phyloP scores from a whole-genome alignment of 2,113 vertebrate species.

The Formicarius rufipectus region DNA sequence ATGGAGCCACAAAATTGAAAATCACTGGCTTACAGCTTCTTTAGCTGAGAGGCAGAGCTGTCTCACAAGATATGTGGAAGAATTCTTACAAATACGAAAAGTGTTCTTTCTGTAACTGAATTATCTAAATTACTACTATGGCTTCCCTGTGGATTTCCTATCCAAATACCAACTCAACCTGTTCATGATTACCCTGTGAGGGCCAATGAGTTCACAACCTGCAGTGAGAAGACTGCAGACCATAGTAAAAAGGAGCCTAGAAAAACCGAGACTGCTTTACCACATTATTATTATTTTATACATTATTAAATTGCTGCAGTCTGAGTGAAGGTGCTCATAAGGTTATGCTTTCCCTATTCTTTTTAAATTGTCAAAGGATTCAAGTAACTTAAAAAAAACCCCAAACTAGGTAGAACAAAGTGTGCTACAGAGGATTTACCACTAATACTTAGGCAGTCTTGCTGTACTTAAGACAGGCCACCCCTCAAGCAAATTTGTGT shows the following conservation, averaged over 20 bases:
- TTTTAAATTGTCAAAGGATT: not conserved
- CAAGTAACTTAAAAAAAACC: not conserved
- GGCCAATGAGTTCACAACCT: not conserved
- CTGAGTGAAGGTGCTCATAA: not conserved
- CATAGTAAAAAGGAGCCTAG: not conserved
- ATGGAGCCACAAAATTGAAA: not conserved
- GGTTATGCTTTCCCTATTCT: not conserved
- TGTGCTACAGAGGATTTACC: not conserved
- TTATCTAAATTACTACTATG: not conserved
- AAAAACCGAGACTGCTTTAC: not conserved
- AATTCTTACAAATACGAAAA: not conserved
- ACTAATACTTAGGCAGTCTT: not conserved
- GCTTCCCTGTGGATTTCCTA: constrained; percentile 5
- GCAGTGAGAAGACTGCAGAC: not conserved
- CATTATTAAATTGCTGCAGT: not conserved
- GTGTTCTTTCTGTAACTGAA: not conserved
- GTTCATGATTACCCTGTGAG: not conserved
- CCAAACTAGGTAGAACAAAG: not conserved
- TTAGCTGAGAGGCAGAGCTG: not conserved
- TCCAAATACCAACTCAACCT: constrained; percentile 14
- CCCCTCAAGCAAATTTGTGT: not conserved
- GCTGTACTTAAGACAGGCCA: not conserved
- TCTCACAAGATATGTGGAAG: not conserved
- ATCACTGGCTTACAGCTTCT: not conserved
- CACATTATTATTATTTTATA: not conserved